Evolutionary conservation across 2,888 invertebrate genomes (phyloP), one percentile per base, ranked within the genome.

Genomic region (Mythimna loreyi): DNA sequence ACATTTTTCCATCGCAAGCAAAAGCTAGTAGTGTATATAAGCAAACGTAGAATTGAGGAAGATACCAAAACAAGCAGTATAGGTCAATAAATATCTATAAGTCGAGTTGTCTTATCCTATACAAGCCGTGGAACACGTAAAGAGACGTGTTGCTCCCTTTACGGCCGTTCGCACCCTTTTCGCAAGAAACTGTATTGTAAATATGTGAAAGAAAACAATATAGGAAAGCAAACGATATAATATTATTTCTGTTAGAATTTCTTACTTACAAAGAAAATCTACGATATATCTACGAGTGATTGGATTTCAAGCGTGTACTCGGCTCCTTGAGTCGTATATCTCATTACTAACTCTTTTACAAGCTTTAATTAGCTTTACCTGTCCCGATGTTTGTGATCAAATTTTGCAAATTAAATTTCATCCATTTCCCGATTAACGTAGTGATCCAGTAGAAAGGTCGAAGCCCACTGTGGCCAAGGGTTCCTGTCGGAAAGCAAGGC

Each of bases 101-200:
- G 58, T 36, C 25, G 25, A 19, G n/a, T 6, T 6, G 30, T 55
- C 16, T 57, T 53, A 60, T 64, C 45, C 40, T 43, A n/a, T 40
- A 61, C 23, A 30, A 23, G n/a, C 25, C 25, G n/a, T 40, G 30
- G 25, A 47, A 57, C 45, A 47, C 43, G 8, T 62, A 62, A 80
- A 80, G 60, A 45, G 76, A 75, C 55, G 33, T 13, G 23, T 33
- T 13, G 1, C 36, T 58, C 64, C 33, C 69, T 62, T 77, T 64
- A 65, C 36, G 61, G 33, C 25, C 50, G 55, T 75, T 62, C 16
- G 21, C 40, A 61, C 23, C 47, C 68, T 55, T 61, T 65, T 11
- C 3, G 21, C 7, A 53, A 45, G 40, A 53, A 43, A 65, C 19
- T 36, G 9, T 45, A 23, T 59, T 11, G 21, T 55, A 50, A 60